These are phyloP conservation scores for Hanleya hanleyi DNA, from an alignment of 2,888 invertebrate species.

Conservation along the genomic window DNA sequence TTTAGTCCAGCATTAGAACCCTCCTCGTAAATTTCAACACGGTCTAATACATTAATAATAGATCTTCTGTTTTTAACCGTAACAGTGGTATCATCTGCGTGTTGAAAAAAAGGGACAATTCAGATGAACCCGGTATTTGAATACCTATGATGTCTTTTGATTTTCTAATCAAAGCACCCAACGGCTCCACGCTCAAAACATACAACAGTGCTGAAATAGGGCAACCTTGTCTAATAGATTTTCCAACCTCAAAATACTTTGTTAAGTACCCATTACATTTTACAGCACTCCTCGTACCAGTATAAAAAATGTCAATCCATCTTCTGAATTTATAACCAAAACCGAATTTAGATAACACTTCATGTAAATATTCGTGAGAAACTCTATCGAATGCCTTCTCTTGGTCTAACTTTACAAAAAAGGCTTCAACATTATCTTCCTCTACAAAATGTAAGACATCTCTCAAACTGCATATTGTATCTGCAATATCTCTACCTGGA, in stretches of 20 bases:
- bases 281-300: background rate
- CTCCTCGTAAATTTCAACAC: background rate
- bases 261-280: background rate
- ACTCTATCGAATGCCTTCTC: conserved; percentile 9
- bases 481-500: background rate
- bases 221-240: conserved; percentile 4
- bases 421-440: background rate
- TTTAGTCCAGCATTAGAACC: background rate
- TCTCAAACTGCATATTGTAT: background rate
- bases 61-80: background rate
- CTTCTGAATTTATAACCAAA: conserved; percentile 5
- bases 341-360: background rate
- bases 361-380: background rate
- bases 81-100: background rate
- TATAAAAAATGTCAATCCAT: background rate
- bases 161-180: background rate
- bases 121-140: background rate
- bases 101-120: background rate
- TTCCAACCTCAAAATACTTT: background rate
- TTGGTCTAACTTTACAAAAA: background rate
- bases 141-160: background rate
- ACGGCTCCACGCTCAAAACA: background rate
- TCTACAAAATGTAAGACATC: background rate
- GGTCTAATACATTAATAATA: background rate
- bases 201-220: background rate